These are phyloP conservation scores for Spatulosminthurus flaviceps DNA, from an alignment of 2,888 invertebrate genomes.

Conservation along the genomic window DNA sequence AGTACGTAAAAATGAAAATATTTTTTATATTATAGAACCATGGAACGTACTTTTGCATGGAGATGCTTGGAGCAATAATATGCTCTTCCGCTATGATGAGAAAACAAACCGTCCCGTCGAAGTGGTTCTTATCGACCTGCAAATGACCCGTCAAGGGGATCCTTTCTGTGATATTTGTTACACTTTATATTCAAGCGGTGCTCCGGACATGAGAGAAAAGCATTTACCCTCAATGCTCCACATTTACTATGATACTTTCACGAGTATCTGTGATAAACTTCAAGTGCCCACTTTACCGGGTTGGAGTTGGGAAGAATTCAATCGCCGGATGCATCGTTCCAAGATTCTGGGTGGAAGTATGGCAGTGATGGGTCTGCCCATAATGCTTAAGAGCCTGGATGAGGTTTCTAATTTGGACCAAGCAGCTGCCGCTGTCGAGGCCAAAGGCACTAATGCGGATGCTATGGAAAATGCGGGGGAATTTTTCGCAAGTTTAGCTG, in stretches of 20 bases:
- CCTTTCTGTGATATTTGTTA: conserved; percentile 49
- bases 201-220: conserved; percentile 35
- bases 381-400: conserved; percentile 40
- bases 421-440: too few relatives aligned
- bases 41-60: conserved; percentile 51
- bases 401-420: neutral
- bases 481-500: too few relatives aligned
- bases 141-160: conserved; percentile 44
- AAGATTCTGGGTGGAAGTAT: neutral
- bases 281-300: conserved; percentile 11
- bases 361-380: conserved; percentile 21
- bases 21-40: conserved; percentile 47
- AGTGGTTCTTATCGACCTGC: conserved; percentile 53
- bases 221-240: conserved; percentile 44
- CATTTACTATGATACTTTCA: conserved; percentile 47
- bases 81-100: conserved; percentile 50
- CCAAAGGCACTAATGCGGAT: too few relatives aligned
- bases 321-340: neutral
- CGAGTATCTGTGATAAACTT: conserved; percentile 43
- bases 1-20: too few relatives aligned
- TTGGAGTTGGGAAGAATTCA: neutral
- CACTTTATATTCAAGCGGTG: conserved; percentile 52
- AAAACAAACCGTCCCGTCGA: conserved; percentile 35
- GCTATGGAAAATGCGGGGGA: too few relatives aligned
- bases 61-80: conserved; percentile 55